Evolutionary conservation across 2,888 invertebrate genomes (phyloP).

Genomic region (Palloptera scutellata): DNA sequence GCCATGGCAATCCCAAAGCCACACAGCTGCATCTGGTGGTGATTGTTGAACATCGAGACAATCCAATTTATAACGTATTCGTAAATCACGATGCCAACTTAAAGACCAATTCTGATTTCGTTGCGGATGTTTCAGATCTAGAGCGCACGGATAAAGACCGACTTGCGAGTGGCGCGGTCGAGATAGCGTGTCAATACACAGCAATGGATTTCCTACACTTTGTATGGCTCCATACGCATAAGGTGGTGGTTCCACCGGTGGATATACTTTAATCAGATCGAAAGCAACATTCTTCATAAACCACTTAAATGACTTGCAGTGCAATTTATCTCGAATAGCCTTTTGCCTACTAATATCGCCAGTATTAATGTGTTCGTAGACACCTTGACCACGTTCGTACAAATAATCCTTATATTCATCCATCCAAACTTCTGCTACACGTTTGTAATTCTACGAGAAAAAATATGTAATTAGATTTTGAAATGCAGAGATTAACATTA

Average conservation of each 20-base stretch:
- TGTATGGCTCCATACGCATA: conserved; percentile 82
- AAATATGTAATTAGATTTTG: neutral
- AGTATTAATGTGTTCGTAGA: conserved; percentile 76
- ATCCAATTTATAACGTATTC: conserved; percentile 71
- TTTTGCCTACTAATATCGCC: conserved; percentile 85
- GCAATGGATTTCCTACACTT: conserved; percentile 69
- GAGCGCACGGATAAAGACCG: conserved; percentile 59
- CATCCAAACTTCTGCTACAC: conserved; percentile 99
- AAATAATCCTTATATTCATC: conserved; percentile 93
- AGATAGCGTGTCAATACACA: conserved; percentile 78
- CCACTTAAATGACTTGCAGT: conserved; percentile 95
- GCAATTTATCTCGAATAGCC: conserved; percentile 74
- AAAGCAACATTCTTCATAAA: conserved; percentile 95
- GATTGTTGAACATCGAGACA: conserved; percentile 89
- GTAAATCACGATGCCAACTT: conserved; percentile 63
- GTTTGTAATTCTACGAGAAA: conserved; percentile 78
- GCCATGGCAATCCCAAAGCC: conserved; percentile 89
- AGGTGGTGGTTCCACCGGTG: conserved; percentile 85
- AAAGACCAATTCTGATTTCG: conserved; percentile 59
- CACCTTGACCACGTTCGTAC: conserved; percentile 78
- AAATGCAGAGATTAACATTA: neutral
- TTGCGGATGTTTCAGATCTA: conserved; percentile 52
- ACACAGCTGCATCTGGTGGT: conserved; percentile 76
- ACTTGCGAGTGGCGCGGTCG: conserved; percentile 62
- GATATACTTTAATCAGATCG: conserved; percentile 87